A percentile compares a stretch with the other conserved stretches of the same genome.
Conservation (phyloP, 2,797 vertebrate species). For the Peromyscus melanophrys region DNA sequence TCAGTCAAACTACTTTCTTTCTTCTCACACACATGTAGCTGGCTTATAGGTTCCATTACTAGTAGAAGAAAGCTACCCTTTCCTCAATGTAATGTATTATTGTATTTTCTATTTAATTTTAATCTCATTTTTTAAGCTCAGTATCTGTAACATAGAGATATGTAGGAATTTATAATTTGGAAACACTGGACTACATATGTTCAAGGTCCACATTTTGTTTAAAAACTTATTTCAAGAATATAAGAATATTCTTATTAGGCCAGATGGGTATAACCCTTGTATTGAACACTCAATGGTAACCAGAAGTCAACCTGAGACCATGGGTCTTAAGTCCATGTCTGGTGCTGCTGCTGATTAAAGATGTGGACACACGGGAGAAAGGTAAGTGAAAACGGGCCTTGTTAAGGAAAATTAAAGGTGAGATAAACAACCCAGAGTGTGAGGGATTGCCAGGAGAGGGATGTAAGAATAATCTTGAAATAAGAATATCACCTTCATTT, state of each 20-base stretch:
- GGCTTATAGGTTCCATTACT: neutral
- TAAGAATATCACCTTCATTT: conserved; percentile 44
- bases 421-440: neutral
- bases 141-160: neutral
- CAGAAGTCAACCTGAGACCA: neutral
- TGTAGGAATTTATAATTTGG: conserved; percentile 4
- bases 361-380: neutral
- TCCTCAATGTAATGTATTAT: neutral
- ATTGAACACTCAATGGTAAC: neutral
- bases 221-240: conserved; percentile 14
- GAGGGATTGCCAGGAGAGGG: neutral
- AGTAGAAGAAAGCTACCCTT: neutral
- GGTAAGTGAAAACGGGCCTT: neutral
- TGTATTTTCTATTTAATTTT: conserved; percentile 4
- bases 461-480: neutral
- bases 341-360: neutral
- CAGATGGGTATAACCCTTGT: neutral
- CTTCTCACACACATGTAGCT: neutral
- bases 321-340: neutral
- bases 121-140: neutral
- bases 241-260: neutral
- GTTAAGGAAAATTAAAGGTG: neutral
- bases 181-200: neutral
- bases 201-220: conserved; percentile 13
- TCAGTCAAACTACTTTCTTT: neutral